phyloP scores from a whole-genome alignment of 1,140 invertebrate genomes.

The Armadillidium nasatum region DNA sequence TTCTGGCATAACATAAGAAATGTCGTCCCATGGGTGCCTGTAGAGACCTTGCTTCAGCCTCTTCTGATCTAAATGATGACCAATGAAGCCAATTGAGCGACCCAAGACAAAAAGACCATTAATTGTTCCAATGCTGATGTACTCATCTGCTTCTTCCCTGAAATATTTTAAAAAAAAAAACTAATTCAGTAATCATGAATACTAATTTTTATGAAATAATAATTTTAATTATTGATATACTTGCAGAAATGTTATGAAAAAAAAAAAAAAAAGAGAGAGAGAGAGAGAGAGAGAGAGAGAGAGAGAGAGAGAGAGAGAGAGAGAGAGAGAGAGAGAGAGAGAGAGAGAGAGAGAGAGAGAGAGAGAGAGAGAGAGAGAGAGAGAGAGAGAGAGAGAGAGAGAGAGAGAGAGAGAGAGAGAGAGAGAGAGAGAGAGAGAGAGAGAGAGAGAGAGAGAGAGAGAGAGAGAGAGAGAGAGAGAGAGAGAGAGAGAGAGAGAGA shows the following conservation, averaged over 20 bases:
- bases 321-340: too few relatives aligned
- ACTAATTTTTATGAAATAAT: too few relatives aligned
- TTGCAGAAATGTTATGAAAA: too few relatives aligned
- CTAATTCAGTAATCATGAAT: neutral
- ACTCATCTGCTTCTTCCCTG: slow-evolving; percentile 95
- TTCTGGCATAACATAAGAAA: slow-evolving; percentile 93
- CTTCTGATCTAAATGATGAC: slow-evolving; percentile 97
- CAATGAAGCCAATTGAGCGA: slow-evolving; percentile 97
- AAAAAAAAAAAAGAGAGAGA: neutral
- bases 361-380: neutral
- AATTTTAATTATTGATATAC: neutral
- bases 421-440: too few relatives aligned
- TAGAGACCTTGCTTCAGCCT: slow-evolving; percentile 97
- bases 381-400: neutral
- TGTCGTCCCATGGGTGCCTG: slow-evolving; percentile 99
- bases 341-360: neutral
- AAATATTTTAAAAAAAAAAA: slow-evolving; percentile 34
- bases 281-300: neutral
- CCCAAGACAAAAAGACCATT: slow-evolving; percentile 98
- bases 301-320: too few relatives aligned
- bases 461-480: neutral
- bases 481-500: too few relatives aligned
- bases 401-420: too few relatives aligned
- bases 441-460: neutral
- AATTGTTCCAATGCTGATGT: slow-evolving; percentile 94